Conservation (phyloP, 2,888 invertebrate species). For the Hipparchia sbordonii region DNA sequence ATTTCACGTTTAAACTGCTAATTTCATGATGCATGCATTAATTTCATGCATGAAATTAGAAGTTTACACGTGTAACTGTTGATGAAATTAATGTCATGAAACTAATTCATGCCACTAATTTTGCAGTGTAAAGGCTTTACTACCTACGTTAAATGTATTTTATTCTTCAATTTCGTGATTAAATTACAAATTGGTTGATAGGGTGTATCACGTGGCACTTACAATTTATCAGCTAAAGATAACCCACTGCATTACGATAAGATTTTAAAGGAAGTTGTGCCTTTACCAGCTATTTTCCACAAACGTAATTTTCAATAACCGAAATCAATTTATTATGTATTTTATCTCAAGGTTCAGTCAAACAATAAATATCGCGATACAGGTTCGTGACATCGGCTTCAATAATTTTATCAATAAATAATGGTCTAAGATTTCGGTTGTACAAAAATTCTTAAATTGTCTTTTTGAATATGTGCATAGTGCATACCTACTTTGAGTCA, state of each 20-base stretch:
- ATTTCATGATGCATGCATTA: too few species aligned
- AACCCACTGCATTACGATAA: slow-evolving; percentile 79
- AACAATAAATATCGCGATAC: not conserved
- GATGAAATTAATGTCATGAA: too few species aligned
- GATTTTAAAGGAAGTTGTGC: slow-evolving; percentile 68
- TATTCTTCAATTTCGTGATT: slow-evolving; percentile 14
- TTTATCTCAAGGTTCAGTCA: not conserved
- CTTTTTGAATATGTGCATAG: not conserved
- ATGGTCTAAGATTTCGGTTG: too few species aligned
- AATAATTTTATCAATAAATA: too few species aligned
- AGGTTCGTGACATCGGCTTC: not conserved
- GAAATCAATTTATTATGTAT: slow-evolving; percentile 32
- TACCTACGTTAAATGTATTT: not conserved
- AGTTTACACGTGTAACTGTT: too few species aligned
- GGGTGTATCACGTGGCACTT: slow-evolving; percentile 79
- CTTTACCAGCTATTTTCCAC: slow-evolving; percentile 57
- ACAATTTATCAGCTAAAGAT: slow-evolving; percentile 72
- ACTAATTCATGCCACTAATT: too few species aligned
- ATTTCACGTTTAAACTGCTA: too few species aligned
- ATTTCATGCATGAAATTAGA: too few species aligned
- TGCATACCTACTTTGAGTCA: too few species aligned
- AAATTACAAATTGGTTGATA: slow-evolving; percentile 59
- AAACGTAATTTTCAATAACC: slow-evolving; percentile 52
- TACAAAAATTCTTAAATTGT: too few species aligned
- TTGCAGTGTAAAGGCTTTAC: too few species aligned